Evolutionary conservation across 2,888 invertebrate genomes (phyloP).

Genomic region (Diogma glabrata): DNA sequence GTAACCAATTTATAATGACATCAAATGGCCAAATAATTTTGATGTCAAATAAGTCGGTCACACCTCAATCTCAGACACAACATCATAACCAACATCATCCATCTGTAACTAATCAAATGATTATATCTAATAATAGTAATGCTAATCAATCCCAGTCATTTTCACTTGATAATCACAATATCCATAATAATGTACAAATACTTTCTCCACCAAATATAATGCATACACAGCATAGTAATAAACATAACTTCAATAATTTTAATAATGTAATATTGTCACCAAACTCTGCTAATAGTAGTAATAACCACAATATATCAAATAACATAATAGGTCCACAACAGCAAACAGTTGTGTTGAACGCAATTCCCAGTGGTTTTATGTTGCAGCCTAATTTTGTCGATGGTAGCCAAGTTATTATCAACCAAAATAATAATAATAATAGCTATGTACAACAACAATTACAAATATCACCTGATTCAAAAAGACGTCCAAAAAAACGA

Average conservation of each 20-base stretch:
- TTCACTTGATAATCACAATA: conserved; percentile 8
- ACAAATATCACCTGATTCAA: conserved; percentile 55
- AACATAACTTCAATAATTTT: conserved; percentile 4
- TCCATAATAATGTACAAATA: conserved; percentile 19
- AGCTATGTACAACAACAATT: conserved; percentile 24
- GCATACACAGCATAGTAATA: neutral
- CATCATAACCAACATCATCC: conserved; percentile 19
- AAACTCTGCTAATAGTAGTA: neutral
- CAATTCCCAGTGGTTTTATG: conserved; percentile 64
- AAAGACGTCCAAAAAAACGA: conserved; percentile 59
- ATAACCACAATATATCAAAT: neutral
- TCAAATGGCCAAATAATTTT: conserved; percentile 36
- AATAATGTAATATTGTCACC: conserved; percentile 3
- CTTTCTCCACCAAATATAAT: conserved; percentile 21
- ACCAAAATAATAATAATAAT: conserved; percentile 36
- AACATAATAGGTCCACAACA: conserved; percentile 38
- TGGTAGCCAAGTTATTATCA: conserved; percentile 53
- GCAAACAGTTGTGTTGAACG: conserved; percentile 69
- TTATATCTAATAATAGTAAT: conserved; percentile 16
- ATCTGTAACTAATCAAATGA: conserved; percentile 22
- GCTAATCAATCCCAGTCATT: conserved; percentile 15
- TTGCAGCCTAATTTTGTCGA: conserved; percentile 59
- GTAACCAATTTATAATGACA: conserved; percentile 34
- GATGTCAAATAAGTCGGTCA: conserved; percentile 24
- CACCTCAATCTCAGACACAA: too few relatives aligned